Evolutionary conservation across 64 coral and sea anemone species (phyloP), one percentile per base, ranked within the genome.

Genomic region (Astreopora myriophthalma): DNA sequence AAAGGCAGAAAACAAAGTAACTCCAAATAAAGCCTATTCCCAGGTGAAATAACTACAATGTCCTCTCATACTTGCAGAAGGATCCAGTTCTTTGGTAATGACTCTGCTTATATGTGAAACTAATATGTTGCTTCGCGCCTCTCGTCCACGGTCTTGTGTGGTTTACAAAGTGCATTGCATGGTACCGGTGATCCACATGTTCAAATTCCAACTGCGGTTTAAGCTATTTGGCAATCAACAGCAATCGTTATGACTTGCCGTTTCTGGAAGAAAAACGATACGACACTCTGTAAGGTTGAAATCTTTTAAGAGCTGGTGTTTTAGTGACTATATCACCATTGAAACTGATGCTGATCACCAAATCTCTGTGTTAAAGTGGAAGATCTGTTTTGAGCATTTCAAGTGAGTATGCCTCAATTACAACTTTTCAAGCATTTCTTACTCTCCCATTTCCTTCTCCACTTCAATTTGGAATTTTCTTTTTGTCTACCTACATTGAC

Each of bases 341-440:
- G 81, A 85, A 55, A 85, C 33, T 62, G 60, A 85, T 23, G 81
- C 34, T 67, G 55, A 84, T 35, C n/a, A 63, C 82, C 65, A 86
- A 62, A 86, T 86, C 82, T 69, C 82, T 44, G 39, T 69, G 61
- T 69, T 86, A 39, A 86, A 66, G 72, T 86, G 84, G 65, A 86
- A 35, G 71, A 70, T 86, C 27, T 86, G 84, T 48, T 46, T 64
- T 26, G 84, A 86, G 72, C n/a, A n/a, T n/a, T n/a, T n/a, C n/a
- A n/a, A n/a, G n/a, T n/a, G n/a, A n/a, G n/a, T n/a, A n/a, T n/a
- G n/a, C n/a, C 72, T 86, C 51, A 48, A 30, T 60, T 86, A 36
- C 71, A 60, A 49, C 66, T 71, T 71, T 71, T 29, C 22, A 66
- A 86, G 48, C 48, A 86, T 31, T 71, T 86, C 35, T 48, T 48